phyloP scores from a whole-genome alignment of 2,797 vertebrate genomes.

The Antennarius maculatus region DNA sequence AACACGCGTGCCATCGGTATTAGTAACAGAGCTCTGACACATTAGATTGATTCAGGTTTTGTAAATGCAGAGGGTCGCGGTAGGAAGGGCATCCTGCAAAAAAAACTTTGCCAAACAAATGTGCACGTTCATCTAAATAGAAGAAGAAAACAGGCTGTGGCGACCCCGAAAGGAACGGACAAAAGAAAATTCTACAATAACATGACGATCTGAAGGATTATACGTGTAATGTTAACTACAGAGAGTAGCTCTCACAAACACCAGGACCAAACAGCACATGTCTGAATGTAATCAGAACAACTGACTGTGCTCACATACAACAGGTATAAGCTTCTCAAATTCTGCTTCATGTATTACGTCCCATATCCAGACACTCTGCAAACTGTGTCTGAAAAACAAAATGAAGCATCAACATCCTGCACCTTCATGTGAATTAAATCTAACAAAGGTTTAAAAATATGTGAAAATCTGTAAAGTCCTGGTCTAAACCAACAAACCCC shows the following conservation, averaged over 20 bases:
- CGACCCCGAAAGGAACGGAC: no score
- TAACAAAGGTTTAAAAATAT: conserved; percentile 3
- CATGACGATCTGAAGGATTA: not conserved
- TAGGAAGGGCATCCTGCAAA: no score
- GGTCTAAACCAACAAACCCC: not conserved
- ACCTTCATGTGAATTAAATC: conserved; percentile 20
- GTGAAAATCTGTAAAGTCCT: not conserved
- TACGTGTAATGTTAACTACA: not conserved
- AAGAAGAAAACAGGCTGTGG: no score
- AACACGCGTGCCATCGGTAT: not conserved
- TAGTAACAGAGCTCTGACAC: not conserved
- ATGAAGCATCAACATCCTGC: conserved; percentile 16
- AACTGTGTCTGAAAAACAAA: not conserved
- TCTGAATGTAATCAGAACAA: conserved; percentile 8
- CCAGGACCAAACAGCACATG: not conserved
- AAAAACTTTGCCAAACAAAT: no score
- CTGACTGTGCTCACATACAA: conserved; percentile 1
- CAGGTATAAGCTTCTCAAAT: conserved; percentile 30
- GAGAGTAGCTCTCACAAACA: not conserved
- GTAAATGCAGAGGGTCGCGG: no score
- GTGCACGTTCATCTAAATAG: no score
- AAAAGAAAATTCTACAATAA: no score
- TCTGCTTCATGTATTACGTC: conserved; percentile 34
- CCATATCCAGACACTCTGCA: conserved; percentile 25
- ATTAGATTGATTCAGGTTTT: no score